phyloP scores from a whole-genome alignment of 2,888 invertebrate species.

The Hydroisotoma schaefferi region DNA sequence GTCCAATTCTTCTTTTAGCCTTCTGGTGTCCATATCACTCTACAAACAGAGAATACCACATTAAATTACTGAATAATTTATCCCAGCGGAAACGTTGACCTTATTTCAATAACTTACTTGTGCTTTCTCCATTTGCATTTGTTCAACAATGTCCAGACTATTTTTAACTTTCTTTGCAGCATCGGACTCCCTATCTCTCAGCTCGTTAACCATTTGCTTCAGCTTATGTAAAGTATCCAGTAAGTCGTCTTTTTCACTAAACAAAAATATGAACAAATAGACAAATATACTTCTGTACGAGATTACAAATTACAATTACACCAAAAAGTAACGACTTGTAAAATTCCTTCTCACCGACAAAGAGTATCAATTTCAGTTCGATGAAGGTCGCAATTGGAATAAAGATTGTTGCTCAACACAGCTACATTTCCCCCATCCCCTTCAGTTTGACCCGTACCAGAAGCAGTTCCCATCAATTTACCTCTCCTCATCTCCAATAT shows the following conservation, averaged over 20 bases:
- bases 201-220: conserved; percentile 62
- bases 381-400: conserved; percentile 60
- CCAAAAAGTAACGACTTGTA: neutral
- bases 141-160: conserved; percentile 67
- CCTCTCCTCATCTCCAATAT: conserved; percentile 57
- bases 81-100: neutral
- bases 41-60: conserved; percentile 54
- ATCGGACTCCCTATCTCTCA: conserved; percentile 63
- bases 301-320: too few relatives aligned
- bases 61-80: neutral
- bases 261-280: too few relatives aligned
- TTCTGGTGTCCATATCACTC: conserved; percentile 69
- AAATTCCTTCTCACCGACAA: conserved; percentile 61
- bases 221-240: conserved; percentile 68
- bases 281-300: too few relatives aligned
- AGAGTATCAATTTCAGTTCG: conserved; percentile 68
- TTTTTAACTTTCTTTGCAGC: conserved; percentile 64
- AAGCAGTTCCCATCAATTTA: conserved; percentile 43
- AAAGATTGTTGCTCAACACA: conserved; percentile 23
- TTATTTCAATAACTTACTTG: conserved; percentile 44
- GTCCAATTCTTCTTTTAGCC: conserved; percentile 72
- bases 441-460: neutral
- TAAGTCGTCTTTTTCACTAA: conserved; percentile 66
- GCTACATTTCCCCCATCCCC: conserved; percentile 5
- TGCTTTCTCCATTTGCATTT: conserved; percentile 72